Percentiles rank a stretch among this genome's conserved stretches.
phyloP scores from a whole-genome alignment of 2,888 invertebrate species.

The Eupithecia vulgata region DNA sequence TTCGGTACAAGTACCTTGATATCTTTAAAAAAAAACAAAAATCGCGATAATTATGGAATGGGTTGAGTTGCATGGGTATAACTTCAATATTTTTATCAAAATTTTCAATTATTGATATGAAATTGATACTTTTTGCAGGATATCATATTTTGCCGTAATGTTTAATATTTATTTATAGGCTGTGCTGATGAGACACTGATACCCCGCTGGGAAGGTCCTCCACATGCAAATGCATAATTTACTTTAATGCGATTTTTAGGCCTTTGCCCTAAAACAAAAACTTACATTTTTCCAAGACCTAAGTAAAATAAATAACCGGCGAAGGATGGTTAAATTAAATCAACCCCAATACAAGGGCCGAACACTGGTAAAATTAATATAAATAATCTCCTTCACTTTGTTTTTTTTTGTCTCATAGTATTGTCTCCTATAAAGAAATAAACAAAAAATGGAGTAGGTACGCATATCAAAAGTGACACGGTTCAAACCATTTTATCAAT shows the following conservation, averaged over 20 bases:
- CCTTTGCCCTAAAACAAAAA: neutral
- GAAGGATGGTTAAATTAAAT: neutral
- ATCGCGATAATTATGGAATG: neutral
- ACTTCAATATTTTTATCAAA: neutral
- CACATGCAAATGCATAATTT: neutral
- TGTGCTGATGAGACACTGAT: neutral
- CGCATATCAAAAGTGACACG: too few relatives aligned
- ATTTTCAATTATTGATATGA: neutral
- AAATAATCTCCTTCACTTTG: too few relatives aligned
- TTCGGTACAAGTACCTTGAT: too few relatives aligned
- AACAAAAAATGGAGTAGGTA: too few relatives aligned
- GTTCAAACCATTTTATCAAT: too few relatives aligned
- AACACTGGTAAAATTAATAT: too few relatives aligned
- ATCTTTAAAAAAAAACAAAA: neutral
- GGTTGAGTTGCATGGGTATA: neutral
- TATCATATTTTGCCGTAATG: neutral
- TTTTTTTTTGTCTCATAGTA: too few relatives aligned
- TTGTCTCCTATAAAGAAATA: too few relatives aligned
- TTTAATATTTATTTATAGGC: neutral
- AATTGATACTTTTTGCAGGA: neutral
- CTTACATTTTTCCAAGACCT: neutral
- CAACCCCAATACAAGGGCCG: neutral
- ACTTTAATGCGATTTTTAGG: neutral
- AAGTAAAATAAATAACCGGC: neutral
- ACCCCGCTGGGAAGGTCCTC: slow-evolving; percentile 3